Evolutionary conservation across 2,113 vertebrate species (phyloP).

Genomic region (Cathartes aura): DNA sequence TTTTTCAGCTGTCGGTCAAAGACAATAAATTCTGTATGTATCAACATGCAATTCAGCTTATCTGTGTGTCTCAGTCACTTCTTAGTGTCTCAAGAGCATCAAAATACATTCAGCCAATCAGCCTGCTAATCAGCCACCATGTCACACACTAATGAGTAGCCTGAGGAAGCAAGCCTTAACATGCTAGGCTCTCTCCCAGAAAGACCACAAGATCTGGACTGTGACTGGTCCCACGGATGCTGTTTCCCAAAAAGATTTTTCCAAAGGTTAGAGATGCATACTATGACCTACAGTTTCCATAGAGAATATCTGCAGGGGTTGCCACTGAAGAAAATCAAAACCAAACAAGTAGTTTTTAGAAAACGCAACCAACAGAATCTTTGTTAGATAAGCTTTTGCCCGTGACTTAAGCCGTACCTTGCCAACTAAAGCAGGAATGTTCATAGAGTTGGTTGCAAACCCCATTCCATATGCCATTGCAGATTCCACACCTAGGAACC

Average conservation of each 20-base stretch:
- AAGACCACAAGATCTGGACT: background rate
- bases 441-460: constrained; percentile 98
- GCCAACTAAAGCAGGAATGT: constrained; percentile 93
- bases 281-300: background rate
- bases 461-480: constrained; percentile 96
- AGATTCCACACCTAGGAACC: constrained; percentile 93
- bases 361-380: background rate
- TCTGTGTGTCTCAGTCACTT: background rate
- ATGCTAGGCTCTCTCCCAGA: background rate
- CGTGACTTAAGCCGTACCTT: constrained; percentile 82
- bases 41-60: background rate
- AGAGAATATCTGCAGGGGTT: background rate
- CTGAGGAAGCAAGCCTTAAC: background rate
- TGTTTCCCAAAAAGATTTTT: background rate
- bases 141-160: background rate
- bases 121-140: background rate
- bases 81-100: background rate
- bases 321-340: background rate
- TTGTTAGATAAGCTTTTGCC: background rate
- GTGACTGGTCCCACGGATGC: background rate
- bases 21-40: background rate
- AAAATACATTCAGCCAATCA: background rate
- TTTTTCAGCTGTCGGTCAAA: background rate
- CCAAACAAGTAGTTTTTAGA: background rate
- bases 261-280: background rate